These are phyloP conservation scores for Hippoglossus stenolepis DNA, from an alignment of 2,113 vertebrate genomes.

Conservation along the genomic window DNA sequence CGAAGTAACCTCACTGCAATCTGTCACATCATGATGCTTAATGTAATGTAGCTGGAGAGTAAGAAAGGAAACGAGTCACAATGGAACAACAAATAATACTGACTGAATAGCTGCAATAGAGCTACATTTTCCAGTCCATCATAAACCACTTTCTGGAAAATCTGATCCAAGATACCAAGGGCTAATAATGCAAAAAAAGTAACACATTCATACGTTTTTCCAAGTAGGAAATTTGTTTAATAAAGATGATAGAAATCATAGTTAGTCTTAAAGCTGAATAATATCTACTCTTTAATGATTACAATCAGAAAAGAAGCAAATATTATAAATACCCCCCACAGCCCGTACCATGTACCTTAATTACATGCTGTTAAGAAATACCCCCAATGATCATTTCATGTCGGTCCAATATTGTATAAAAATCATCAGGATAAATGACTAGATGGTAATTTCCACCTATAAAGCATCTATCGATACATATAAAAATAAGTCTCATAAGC, in stretches of 20 bases:
- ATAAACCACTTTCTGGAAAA: conserved; percentile 67
- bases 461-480: conserved; percentile 62
- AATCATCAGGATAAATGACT: conserved; percentile 59
- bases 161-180: conserved; percentile 64
- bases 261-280: conserved; percentile 45
- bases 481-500: conserved; percentile 80
- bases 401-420: conserved; percentile 45
- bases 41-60: too few species aligned
- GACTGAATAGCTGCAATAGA: conserved; percentile 49
- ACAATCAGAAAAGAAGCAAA: conserved; percentile 46
- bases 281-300: conserved; percentile 42
- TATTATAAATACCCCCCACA: conserved; percentile 75
- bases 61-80: conserved; percentile 36
- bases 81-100: conserved; percentile 57
- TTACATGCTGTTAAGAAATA: conserved; percentile 52
- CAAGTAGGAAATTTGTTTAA: conserved; percentile 56
- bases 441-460: conserved; percentile 48
- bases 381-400: conserved; percentile 31
- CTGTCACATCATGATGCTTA: too few species aligned
- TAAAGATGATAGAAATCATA: conserved; percentile 61
- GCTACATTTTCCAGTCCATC: conserved; percentile 5
- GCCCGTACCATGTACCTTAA: conserved; percentile 41
- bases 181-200: conserved; percentile 58
- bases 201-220: conserved; percentile 4
- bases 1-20: too few species aligned